Base-by-base conservation (phyloP, 1,140 invertebrate species). In the Kradibia gibbosae region DNA sequence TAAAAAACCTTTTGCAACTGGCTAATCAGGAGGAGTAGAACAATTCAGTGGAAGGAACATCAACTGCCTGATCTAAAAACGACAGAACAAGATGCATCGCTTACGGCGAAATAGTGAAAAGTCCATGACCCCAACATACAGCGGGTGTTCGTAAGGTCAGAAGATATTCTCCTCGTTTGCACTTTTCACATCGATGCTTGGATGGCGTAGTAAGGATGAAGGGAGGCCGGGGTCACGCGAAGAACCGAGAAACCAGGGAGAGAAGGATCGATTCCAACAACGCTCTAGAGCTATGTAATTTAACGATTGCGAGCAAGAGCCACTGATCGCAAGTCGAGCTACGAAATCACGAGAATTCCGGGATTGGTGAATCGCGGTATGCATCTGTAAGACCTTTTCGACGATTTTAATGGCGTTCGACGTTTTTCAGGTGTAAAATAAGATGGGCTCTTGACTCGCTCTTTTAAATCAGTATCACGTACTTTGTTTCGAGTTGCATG, bases 221-320 rank as follows among this genome's bases (percentile, higher is more conserved):
- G 48, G 45, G n/a, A 48, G 13, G 57, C 31, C n/a, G 53, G 67
- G 78, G 78, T 72, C 78, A 71, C 67, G 78, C 50, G 67, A 79
- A 55, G 70, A 34, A 48, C 34, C 55, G 39, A 77, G 36, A 78
- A 57, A 71, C 65, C 77, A 53, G 45, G 71, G 31, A 55, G 71
- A 22, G 48, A 28, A 53, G 45, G 65, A 71, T 70, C 65, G 48
- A 71, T 78, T 71, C 22, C 20, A 36, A n/a, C n/a, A 53, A 22
- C 77, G 39, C 15, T 22, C 15, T 8, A 45, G 45, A 34, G 50
- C 65, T 22, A 65, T 55, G 77, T 71, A 78, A 78, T 78, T 78
- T 71, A 39, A 78, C 48, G 65, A 55, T 53, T n/a, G 74, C 74
- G 3, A 11, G 10, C 22, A 20, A 25, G n/a, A 25, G 62, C 34